Evolutionary conservation across 2,797 vertebrate genomes (phyloP).

Genomic region (Acanthurus lineatus): DNA sequence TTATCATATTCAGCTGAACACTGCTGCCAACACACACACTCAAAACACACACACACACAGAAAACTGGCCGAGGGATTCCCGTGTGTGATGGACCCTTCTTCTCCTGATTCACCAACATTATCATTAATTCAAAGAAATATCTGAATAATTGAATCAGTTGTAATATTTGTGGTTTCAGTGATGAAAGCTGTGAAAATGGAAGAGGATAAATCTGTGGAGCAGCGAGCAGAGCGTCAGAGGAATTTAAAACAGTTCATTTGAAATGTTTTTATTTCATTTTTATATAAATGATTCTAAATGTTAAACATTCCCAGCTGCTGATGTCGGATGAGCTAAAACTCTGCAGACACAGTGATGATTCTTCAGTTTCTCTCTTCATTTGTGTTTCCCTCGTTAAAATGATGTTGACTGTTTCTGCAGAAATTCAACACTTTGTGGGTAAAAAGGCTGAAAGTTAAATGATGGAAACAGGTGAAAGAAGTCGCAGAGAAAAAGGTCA

Average conservation of each 20-base stretch:
- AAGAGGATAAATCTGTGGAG: not conserved
- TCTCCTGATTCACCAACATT: not conserved
- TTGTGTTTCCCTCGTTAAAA: too few species aligned
- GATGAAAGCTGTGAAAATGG: not conserved
- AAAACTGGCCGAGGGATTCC: not conserved
- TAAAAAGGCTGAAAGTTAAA: too few species aligned
- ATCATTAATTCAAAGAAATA: conserved; percentile 32
- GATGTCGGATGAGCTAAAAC: too few species aligned
- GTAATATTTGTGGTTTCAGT: conserved; percentile 13
- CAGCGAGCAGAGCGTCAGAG: not conserved
- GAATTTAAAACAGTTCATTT: not conserved
- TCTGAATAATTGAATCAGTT: conserved; percentile 34
- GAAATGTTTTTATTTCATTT: not conserved
- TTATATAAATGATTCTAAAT: not conserved
- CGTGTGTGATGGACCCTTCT: not conserved
- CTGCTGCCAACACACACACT: not conserved
- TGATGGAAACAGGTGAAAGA: too few species aligned
- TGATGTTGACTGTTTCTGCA: too few species aligned
- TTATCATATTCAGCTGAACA: conserved; percentile 40
- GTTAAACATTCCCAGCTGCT: too few species aligned
- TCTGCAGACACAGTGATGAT: too few species aligned
- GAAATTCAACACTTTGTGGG: too few species aligned
- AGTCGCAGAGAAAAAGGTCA: too few species aligned
- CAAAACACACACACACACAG: too few species aligned
- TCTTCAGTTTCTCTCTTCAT: too few species aligned